These are phyloP conservation scores for Ageneiosus marmoratus DNA, from an alignment of 2,113 vertebrate species.

Conservation along the genomic window DNA sequence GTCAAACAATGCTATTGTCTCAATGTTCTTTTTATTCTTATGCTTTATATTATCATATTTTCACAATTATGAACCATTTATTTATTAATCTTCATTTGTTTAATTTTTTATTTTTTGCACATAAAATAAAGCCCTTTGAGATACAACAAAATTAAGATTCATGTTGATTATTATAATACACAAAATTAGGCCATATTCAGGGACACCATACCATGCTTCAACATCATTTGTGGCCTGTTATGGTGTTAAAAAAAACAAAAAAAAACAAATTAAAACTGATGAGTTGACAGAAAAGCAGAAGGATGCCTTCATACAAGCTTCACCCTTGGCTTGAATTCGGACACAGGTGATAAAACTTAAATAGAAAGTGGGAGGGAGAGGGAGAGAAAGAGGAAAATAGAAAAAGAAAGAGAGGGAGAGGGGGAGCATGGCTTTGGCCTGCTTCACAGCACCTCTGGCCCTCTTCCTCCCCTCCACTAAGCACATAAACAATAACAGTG, in stretches of 20 bases:
- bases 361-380: conserved; percentile 45
- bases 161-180: not conserved
- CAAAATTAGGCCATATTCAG: not conserved
- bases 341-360: conserved; percentile 35
- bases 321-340: conserved; percentile 17
- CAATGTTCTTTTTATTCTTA: not conserved
- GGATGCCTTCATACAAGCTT: conserved; percentile 8
- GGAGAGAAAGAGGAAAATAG: conserved; percentile 34
- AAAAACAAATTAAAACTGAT: not conserved
- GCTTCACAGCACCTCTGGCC: conserved; percentile 70
- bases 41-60: not conserved
- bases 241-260: not conserved
- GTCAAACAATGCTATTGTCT: not conserved
- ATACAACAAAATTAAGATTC: not conserved
- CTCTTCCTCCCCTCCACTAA: conserved; percentile 61
- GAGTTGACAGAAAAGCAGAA: conserved; percentile 4
- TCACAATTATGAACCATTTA: not conserved
- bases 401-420: conserved; percentile 13
- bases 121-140: not conserved
- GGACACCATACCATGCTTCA: not conserved
- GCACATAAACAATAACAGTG: conserved; percentile 77
- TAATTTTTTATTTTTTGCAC: not conserved
- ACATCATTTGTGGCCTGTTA: not conserved
- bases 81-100: not conserved
- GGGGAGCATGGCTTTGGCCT: conserved; percentile 41